These are phyloP conservation scores for Motacilla alba DNA, from an alignment of 2,113 vertebrate species.

Conservation along the genomic window DNA sequence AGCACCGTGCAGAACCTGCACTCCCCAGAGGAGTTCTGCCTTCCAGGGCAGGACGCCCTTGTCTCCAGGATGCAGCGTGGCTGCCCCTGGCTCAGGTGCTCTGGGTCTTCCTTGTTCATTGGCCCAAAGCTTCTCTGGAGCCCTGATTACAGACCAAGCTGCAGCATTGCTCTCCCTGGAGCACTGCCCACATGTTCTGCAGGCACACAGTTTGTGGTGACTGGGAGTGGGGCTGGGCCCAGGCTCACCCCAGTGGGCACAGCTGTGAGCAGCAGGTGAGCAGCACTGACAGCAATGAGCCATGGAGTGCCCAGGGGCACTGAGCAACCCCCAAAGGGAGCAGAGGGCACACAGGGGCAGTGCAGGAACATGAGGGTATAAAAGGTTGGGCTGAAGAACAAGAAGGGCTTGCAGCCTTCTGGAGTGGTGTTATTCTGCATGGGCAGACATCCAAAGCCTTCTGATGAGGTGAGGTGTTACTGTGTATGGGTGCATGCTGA, in stretches of 20 bases:
- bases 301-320: not conserved
- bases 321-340: not conserved
- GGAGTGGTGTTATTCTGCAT: rapidly evolving
- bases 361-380: not conserved
- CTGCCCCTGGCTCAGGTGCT: rapidly evolving
- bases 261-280: not conserved
- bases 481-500: not conserved
- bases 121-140: not conserved
- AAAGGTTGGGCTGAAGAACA: not conserved
- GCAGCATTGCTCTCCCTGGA: rapidly evolving
- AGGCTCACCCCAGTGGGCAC: not conserved
- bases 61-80: rapidly evolving
- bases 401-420: not conserved
- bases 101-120: not conserved
- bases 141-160: rapidly evolving
- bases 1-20: not conserved
- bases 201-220: not conserved
- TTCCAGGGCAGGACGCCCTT: too few relatives aligned
- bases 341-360: not conserved
- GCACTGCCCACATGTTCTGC: rapidly evolving
- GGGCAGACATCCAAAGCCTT: not conserved
- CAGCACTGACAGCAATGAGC: not conserved
- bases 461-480: not conserved
- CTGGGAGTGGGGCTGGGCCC: not conserved
- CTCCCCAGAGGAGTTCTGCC: not conserved